phyloP scores from a whole-genome alignment of 2,888 invertebrate species.

The Copidosoma aretas region DNA sequence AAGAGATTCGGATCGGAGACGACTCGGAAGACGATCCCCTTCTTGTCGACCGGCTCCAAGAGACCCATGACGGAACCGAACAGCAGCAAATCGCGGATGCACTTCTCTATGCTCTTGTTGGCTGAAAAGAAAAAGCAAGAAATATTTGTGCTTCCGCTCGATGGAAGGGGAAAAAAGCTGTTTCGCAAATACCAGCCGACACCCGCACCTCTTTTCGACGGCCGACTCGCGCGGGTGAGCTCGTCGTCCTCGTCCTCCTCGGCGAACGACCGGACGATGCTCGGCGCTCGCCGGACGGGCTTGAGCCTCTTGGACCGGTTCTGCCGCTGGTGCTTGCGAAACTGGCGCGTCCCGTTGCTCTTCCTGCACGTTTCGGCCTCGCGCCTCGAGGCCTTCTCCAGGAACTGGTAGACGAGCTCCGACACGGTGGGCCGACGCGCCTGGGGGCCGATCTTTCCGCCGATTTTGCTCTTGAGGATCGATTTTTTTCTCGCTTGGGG shows the following conservation, averaged over 20 bases:
- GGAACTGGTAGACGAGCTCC: constrained; percentile 47
- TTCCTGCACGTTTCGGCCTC: constrained; percentile 9
- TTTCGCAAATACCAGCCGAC: not conserved
- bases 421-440: constrained; percentile 40
- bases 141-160: too few relatives aligned
- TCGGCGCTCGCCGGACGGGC: not conserved
- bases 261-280: not conserved
- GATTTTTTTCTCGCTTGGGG: not conserved
- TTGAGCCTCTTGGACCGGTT: not conserved
- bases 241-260: not conserved
- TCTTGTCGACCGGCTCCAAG: constrained; percentile 38
- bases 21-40: constrained; percentile 35
- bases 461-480: too few relatives aligned
- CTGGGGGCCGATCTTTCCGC: not conserved
- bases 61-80: constrained; percentile 44
- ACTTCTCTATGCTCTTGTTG: constrained; percentile 28
- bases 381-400: constrained; percentile 27
- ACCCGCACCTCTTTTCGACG: not conserved
- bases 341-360: constrained; percentile 23
- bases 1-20: constrained; percentile 27
- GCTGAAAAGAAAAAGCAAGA: not conserved
- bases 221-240: not conserved
- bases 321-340: constrained; percentile 29
- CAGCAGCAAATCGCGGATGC: constrained; percentile 41
- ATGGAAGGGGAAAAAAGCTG: not conserved